Conservation (phyloP, 1,140 invertebrate species). For the Calliopsis andreniformis region DNA sequence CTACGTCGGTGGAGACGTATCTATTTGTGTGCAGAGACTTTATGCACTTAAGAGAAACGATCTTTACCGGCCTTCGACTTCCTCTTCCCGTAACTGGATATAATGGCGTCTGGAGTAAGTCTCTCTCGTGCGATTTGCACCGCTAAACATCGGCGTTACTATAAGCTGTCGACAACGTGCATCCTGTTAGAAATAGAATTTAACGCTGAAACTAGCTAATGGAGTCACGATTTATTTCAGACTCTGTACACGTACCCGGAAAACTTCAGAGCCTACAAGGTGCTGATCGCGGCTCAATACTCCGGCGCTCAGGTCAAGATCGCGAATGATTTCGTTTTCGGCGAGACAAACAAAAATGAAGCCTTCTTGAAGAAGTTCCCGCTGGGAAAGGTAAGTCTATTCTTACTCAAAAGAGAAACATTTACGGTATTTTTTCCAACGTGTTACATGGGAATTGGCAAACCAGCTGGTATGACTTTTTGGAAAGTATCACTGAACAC, state of each 20-base stretch:
- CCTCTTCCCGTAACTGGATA: slow-evolving; percentile 77
- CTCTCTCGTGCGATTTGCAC: slow-evolving; percentile 71
- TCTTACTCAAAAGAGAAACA: background rate
- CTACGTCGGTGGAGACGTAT: slow-evolving; percentile 6
- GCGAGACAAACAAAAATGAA: slow-evolving; percentile 94
- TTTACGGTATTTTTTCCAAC: background rate
- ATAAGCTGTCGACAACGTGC: slow-evolving; percentile 12
- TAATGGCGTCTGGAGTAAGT: slow-evolving; percentile 84
- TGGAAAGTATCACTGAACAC: background rate
- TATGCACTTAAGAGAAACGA: slow-evolving; percentile 53
- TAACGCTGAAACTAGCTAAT: slow-evolving; percentile 37
- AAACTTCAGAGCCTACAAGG: slow-evolving; percentile 97
- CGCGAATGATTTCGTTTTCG: slow-evolving; percentile 93
- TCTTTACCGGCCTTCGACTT: slow-evolving; percentile 78
- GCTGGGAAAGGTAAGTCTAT: slow-evolving; percentile 91
- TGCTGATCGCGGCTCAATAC: slow-evolving; percentile 96
- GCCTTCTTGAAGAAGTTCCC: slow-evolving; percentile 97
- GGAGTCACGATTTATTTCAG: slow-evolving; percentile 85
- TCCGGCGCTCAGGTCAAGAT: slow-evolving; percentile 94
- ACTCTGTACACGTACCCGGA: slow-evolving; percentile 97
- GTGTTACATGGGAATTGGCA: background rate
- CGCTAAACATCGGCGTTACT: slow-evolving; percentile 75
- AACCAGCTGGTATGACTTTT: slow-evolving; percentile 28
- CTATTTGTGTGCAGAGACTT: slow-evolving; percentile 22
- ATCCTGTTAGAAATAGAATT: background rate